Base-by-base conservation (phyloP, 2,888 invertebrate genomes). In the Phyllotreta striolata region DNA sequence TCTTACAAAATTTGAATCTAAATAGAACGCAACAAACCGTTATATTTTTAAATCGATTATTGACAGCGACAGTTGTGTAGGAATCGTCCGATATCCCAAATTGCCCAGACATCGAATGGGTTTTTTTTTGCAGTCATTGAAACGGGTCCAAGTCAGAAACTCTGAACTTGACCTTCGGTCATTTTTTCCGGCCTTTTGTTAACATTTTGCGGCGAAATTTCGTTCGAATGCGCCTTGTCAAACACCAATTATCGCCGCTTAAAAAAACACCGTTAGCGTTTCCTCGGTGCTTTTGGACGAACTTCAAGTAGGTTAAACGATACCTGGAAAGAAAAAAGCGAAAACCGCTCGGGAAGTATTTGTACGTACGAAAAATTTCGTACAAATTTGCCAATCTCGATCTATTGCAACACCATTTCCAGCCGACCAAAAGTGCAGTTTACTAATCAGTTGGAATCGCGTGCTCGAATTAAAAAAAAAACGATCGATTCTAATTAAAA, bases 1-100 rank as follows among this genome's bases (percentile, higher is more conserved):
- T 41, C 39, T 56, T 43, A 54, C 51, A 57, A 38, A 55, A 58
- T 44, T 57, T 44, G 10, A 34, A 39, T 35, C 9, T 51, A 41
- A 10, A 10, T 41, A 41, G 10, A n/a, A n/a, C 10, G 39, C 39
- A 39, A 39, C 39, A 39, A 39, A 39, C n/a, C n/a, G 24, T 24
- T 24, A 24, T 47, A 47, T 47, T 47, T 47, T 47, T 47, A 47
- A 13, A 13, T 24, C 34, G 12, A 14, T 47, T 34, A 47, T n/a
- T 8, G 47, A 47, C 47, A 14, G 34, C n/a, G 24, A 47, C 47
- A 47, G 47, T 47, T 47, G 47, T 13, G 14, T 24, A 34, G 3
- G 34, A 47, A 9, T 14, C 24, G 24, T 4, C 34, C 47, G 47
- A 14, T 47, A 24, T 2, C 7, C n/a, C 14, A 47, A 47, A 34